A percentile compares a stretch with the other conserved stretches of the same genome.
These are phyloP conservation scores for Adelosebastes latens DNA, from an alignment of 2,797 vertebrate species.

Conservation along the genomic window DNA sequence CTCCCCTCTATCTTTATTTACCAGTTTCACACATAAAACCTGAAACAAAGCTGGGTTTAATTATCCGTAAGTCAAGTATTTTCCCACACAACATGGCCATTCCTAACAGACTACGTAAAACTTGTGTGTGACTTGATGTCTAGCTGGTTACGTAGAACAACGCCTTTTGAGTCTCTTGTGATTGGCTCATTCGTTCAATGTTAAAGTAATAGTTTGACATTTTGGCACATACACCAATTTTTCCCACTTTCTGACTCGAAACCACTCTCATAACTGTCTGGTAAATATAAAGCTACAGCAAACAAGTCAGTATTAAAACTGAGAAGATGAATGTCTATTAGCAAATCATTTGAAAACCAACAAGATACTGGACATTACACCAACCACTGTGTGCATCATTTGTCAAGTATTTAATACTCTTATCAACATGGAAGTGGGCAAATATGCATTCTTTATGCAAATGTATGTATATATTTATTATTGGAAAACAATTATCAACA, in stretches of 20 bases:
- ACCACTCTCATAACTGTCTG: not conserved
- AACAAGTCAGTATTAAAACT: not conserved
- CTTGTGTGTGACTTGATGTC: not conserved
- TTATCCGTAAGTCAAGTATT: constrained; percentile 21
- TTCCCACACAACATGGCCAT: not conserved
- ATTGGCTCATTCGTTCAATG: not conserved
- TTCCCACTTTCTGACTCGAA: not conserved
- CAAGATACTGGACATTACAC: not conserved
- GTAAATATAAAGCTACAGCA: not conserved
- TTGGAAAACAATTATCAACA: too few relatives aligned
- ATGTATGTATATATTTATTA: too few relatives aligned
- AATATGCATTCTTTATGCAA: too few relatives aligned
- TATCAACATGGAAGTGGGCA: too few relatives aligned
- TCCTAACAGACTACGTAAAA: not conserved
- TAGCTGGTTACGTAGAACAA: not conserved
- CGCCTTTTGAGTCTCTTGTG: not conserved
- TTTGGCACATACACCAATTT: not conserved
- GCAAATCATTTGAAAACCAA: not conserved
- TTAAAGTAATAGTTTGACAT: not conserved
- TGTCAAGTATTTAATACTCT: too few relatives aligned
- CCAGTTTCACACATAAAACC: constrained; percentile 34
- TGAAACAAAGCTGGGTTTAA: constrained; percentile 10
- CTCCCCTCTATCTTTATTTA: constrained; percentile 2
- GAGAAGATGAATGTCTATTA: not conserved
- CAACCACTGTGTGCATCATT: not conserved